Base-by-base conservation (phyloP, 2,113 vertebrate genomes). In the Halcyon senegalensis region DNA sequence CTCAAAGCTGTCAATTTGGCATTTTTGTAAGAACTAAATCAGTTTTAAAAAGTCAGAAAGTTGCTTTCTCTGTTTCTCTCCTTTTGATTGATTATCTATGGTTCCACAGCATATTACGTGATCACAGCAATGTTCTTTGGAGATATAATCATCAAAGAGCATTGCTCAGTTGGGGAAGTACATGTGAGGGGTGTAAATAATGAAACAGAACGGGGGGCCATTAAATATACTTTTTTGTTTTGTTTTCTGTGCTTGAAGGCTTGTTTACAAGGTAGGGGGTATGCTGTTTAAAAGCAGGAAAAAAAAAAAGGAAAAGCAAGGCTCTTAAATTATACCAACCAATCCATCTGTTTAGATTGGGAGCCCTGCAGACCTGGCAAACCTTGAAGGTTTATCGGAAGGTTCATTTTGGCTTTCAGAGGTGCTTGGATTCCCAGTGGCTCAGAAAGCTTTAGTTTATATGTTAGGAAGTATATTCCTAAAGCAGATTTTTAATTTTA, bases 61-160 rank as follows among this genome's bases (percentile, higher is more conserved):
- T 97, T 97, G 87, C 91, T 96, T 96, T 97, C 88, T 93, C 97
- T 96, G 85, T 96, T 96, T 95, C 90, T 97, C 95, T 98, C 95
- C 84, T 98, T 98, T 98, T 98, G 97, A 97, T 97, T 97, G 98
- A 98, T 98, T 98, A 98, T 98, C 97, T 97, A 90, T 97, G 97
- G 96, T 96, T 97, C 70, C 75, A 89, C 91, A 97, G 98, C 94
- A 91, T 86, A 98, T 97, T 90, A 97, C 63, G 44, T 92, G 98
- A 98, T 98, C 98, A 97, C 94, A 98, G 96, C 84, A 90, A 98
- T 97, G 96, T 96, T 98, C 97, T 98, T 98, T 97, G 97, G 97
- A 97, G 97, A 98, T 98, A 97, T 37, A 97, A 98, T 98, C 97
- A 98, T 98, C 97, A 98, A 98, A 98, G 98, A 95, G 93, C 83